Evolutionary conservation across 2,888 invertebrate genomes (phyloP), one percentile per base, ranked within the genome.

Genomic region (Brachyptera risi): DNA sequence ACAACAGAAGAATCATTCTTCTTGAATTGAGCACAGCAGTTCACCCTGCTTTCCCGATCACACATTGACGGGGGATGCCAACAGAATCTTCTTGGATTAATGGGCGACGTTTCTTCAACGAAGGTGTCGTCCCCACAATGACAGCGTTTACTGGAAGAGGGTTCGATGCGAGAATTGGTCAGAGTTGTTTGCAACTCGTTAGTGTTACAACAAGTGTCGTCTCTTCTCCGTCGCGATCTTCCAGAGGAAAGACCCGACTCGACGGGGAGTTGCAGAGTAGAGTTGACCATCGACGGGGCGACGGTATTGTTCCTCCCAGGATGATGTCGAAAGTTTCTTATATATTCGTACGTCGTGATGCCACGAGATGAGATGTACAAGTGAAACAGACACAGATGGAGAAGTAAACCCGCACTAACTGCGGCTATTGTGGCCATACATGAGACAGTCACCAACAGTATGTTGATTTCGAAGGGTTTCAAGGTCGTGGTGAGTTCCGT

Each of bases 301-400:
- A 35, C 37, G 19, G 54, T 23, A n/a, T 17, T 23, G 44, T 21
- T n/a, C 11, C 31, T 31, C 7, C 31, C 11, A 11, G 31, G 19
- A 17, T 27, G 47, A 13, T 56, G 51, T 19, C 65, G 62, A 62
- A 69, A 69, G 35, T 69, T 70, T 9, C 84, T 76, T 59, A 94
- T 90, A 75, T 93, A 94, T 72, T 94, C 94, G 76, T 93, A 95
- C 0, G 94, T 95, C 19, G 94, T 92, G 47, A 93, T 79, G 1
- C 92, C 93, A 69, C 92, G 77, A 68, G 87, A 83, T 2, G 87
- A 87, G 71, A 94, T 91, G 75, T 93, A 93, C 63, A 90, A 83
- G 75, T 94, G 93, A 74, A 94, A 94, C 76, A 90, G 88, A 73
- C 89, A 90, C 58, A 94, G 79, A 75, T 94, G 93, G 65, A 91